A percentile compares a stretch with the other conserved stretches of the same genome.
phyloP scores from a whole-genome alignment of 2,888 invertebrate genomes.

The Conomelus anceps region DNA sequence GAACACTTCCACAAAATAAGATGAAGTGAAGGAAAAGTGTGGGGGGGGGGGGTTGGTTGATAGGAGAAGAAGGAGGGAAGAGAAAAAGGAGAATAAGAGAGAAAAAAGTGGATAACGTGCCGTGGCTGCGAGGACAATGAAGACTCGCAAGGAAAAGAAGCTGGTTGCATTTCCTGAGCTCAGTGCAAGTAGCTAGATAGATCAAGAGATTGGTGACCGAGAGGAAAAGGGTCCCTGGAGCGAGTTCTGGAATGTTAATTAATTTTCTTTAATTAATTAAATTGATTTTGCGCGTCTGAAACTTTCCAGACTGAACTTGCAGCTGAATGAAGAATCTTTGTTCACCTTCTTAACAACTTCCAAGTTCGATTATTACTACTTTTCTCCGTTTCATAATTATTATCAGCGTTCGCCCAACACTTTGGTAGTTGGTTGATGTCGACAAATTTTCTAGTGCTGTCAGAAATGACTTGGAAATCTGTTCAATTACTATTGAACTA shows the following conservation, averaged over 20 bases:
- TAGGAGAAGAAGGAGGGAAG: no score
- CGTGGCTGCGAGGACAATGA: neutral
- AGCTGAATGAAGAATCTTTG: neutral
- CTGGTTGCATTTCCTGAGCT: neutral
- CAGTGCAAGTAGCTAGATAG: neutral
- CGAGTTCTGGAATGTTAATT: neutral
- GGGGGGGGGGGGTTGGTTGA: no score
- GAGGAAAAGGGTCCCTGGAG: neutral
- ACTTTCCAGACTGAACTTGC: neutral
- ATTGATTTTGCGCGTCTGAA: neutral
- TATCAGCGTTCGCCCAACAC: no score
- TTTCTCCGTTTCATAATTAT: neutral
- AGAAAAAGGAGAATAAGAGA: neutral
- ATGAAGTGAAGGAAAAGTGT: neutral
- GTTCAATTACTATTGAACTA: neutral
- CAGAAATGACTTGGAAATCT: neutral
- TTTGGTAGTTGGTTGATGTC: neutral
- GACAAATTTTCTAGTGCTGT: neutral
- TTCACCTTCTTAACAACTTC: neutral
- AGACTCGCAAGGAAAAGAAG: neutral
- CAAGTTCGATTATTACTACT: neutral
- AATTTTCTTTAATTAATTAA: neutral
- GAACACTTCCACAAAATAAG: neutral
- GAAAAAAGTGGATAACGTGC: neutral
- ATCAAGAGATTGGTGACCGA: neutral